These are phyloP conservation scores for Adrianichthys oophorus DNA, from an alignment of 2,797 vertebrate species.

Conservation along the genomic window DNA sequence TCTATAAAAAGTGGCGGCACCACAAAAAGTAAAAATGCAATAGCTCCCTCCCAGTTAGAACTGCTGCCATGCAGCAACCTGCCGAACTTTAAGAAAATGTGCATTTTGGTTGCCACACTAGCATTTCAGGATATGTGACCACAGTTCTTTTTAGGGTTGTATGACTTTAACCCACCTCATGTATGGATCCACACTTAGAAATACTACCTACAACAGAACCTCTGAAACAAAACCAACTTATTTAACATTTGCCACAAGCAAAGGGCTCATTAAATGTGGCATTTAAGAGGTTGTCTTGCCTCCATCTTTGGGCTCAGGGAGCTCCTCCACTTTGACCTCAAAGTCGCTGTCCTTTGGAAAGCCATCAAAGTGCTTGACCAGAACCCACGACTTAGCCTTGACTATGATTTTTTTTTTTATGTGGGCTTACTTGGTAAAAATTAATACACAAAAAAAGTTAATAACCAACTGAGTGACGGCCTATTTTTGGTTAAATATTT, in stretches of 20 bases:
- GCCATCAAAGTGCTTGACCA: slow-evolving; percentile 86
- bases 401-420: slow-evolving; percentile 76
- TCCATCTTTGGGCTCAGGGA: slow-evolving; percentile 85
- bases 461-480: too few relatives aligned
- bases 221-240: slow-evolving; percentile 73
- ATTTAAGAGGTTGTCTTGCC: slow-evolving; percentile 61
- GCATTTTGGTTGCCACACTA: too few relatives aligned
- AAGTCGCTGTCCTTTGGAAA: slow-evolving; percentile 83
- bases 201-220: slow-evolving; percentile 86
- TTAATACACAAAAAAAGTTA: too few relatives aligned
- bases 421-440: too few relatives aligned
- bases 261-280: not conserved
- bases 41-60: too few relatives aligned
- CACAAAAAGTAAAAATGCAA: too few relatives aligned
- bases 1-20: too few relatives aligned
- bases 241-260: not conserved
- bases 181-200: slow-evolving; percentile 91
- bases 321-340: slow-evolving; percentile 79
- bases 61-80: too few relatives aligned
- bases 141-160: too few relatives aligned
- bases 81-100: too few relatives aligned
- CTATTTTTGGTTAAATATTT: too few relatives aligned
- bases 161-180: slow-evolving; percentile 81
- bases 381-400: slow-evolving; percentile 80
- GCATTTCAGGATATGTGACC: too few relatives aligned